Conservation (phyloP, 2,888 invertebrate species). For the Timema cristinae region DNA sequence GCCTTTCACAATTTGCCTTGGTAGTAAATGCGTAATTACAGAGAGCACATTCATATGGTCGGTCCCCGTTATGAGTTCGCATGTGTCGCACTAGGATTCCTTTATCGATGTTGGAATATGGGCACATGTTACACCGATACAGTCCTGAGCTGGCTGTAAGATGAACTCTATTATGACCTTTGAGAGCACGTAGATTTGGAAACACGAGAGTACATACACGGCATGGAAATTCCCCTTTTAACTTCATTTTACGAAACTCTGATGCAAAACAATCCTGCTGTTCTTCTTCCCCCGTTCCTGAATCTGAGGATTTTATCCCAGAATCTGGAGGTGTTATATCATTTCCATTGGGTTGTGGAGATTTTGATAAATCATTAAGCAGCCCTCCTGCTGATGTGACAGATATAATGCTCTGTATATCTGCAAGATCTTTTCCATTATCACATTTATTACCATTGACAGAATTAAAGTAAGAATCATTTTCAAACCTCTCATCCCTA, state of each 20-base stretch:
- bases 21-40: slow-evolving; percentile 97
- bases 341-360: slow-evolving; percentile 22
- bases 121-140: slow-evolving; percentile 91
- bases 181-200: slow-evolving; percentile 82
- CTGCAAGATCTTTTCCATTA: slow-evolving; percentile 69
- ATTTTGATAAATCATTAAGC: slow-evolving; percentile 27
- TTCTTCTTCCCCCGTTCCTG: slow-evolving; percentile 43
- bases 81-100: slow-evolving; percentile 87
- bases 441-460: slow-evolving; percentile 50
- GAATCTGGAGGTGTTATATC: slow-evolving; percentile 36
- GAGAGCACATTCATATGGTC: slow-evolving; percentile 91
- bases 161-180: slow-evolving; percentile 86
- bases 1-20: slow-evolving; percentile 95
- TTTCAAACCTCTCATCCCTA: slow-evolving; percentile 37
- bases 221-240: slow-evolving; percentile 86
- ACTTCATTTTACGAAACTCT: slow-evolving; percentile 83
- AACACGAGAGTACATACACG: slow-evolving; percentile 83
- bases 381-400: slow-evolving; percentile 51
- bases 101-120: slow-evolving; percentile 84
- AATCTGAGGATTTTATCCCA: slow-evolving; percentile 1
- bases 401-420: slow-evolving; percentile 78
- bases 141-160: slow-evolving; percentile 70
- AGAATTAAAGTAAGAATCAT: slow-evolving; percentile 44
- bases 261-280: slow-evolving; percentile 79
- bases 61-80: slow-evolving; percentile 91